phyloP scores from a whole-genome alignment of 2,888 invertebrate genomes.

The Hydriomena furcata region DNA sequence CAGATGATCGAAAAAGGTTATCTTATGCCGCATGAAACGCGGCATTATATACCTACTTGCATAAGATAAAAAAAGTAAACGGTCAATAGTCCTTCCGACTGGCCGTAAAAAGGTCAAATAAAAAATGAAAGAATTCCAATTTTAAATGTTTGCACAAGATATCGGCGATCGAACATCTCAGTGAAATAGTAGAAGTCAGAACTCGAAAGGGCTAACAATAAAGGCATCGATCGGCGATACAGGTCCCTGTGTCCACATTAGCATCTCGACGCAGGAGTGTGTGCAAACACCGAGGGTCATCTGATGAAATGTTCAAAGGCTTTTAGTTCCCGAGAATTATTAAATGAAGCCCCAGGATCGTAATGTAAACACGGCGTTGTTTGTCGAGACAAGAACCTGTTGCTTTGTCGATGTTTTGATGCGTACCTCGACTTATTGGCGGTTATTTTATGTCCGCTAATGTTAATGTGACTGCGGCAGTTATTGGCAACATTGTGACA shows the following conservation, averaged over 20 bases:
- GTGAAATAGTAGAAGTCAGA: slow-evolving; percentile 74
- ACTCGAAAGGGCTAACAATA: slow-evolving; percentile 73
- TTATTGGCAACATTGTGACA: slow-evolving; percentile 75
- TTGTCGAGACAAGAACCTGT: slow-evolving; percentile 80
- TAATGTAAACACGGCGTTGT: slow-evolving; percentile 79
- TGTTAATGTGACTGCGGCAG: slow-evolving; percentile 71
- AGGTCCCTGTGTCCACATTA: slow-evolving; percentile 83
- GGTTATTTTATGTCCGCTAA: slow-evolving; percentile 79
- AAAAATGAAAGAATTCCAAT: slow-evolving; percentile 39
- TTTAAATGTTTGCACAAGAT: slow-evolving; percentile 63
- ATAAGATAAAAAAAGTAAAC: slow-evolving; percentile 11
- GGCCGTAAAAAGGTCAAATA: slow-evolving; percentile 32
- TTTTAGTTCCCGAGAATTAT: slow-evolving; percentile 84
- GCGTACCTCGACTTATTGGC: slow-evolving; percentile 79
- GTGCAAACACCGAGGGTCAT: slow-evolving; percentile 83
- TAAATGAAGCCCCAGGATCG: slow-evolving; percentile 83
- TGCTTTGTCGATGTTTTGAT: slow-evolving; percentile 79
- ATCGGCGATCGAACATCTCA: slow-evolving; percentile 63
- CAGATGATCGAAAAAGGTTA: neutral
- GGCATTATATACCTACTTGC: too few relatives aligned
- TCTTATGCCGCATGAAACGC: too few relatives aligned
- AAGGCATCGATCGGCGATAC: slow-evolving; percentile 81
- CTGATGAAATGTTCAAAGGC: slow-evolving; percentile 84
- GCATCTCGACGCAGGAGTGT: slow-evolving; percentile 81
- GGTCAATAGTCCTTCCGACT: slow-evolving; percentile 15